These are phyloP conservation scores for Lagopus muta DNA, from an alignment of 2,113 vertebrate genomes.

Conservation along the genomic window DNA sequence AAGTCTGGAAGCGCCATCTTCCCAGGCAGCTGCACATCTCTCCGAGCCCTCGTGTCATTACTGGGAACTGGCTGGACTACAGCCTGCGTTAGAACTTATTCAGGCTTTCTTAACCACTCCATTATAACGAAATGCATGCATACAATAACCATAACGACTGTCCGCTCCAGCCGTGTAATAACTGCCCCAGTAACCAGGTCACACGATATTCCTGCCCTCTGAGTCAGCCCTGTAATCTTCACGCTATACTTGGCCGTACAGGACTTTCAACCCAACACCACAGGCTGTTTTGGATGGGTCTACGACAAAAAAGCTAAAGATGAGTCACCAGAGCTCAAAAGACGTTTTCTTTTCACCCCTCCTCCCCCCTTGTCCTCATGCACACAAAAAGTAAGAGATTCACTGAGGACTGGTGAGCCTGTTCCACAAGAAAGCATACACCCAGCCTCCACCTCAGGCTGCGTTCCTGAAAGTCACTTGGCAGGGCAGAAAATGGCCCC, in stretches of 20 bases:
- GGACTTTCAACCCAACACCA: neutral
- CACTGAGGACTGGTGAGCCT: neutral
- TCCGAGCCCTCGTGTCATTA: neutral
- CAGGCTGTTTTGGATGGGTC: neutral
- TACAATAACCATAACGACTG: neutral
- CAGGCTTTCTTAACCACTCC: neutral
- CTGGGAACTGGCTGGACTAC: neutral
- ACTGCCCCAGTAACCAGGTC: neutral
- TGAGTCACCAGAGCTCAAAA: conserved; percentile 8
- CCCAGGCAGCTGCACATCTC: conserved; percentile 44
- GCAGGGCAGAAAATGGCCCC: neutral
- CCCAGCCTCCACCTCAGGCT: neutral
- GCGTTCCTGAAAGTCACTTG: neutral
- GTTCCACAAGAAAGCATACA: neutral
- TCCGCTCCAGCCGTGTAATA: neutral
- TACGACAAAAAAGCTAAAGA: neutral
- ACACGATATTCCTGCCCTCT: neutral
- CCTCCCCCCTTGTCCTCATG: neutral
- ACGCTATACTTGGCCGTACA: rapidly evolving
- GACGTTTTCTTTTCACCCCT: neutral
- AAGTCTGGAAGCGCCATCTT: conserved; percentile 28
- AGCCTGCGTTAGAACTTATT: neutral
- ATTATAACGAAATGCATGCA: neutral
- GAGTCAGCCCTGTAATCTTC: neutral
- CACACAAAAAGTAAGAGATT: neutral